Conservation (phyloP, 1,140 invertebrate genomes). For the Thaumatotibia leucotreta region DNA sequence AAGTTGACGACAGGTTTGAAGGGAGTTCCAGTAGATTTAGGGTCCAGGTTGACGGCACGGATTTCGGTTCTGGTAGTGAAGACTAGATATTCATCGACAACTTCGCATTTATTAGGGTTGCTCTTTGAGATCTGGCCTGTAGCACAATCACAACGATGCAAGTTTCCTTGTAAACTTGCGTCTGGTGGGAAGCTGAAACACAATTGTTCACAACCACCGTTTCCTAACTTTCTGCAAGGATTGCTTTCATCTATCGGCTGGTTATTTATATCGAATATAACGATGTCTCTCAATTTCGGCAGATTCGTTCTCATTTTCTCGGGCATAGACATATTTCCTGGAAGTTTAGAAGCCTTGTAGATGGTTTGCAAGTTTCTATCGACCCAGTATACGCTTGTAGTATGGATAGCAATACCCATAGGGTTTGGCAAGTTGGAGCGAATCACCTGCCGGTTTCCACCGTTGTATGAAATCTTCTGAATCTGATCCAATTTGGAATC, state of each 20-base stretch:
- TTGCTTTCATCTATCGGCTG: constrained; percentile 89
- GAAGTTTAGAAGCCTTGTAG: constrained; percentile 89
- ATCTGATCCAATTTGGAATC: constrained; percentile 96
- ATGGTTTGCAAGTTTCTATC: constrained; percentile 94
- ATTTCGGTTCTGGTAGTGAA: constrained; percentile 96
- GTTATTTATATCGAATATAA: constrained; percentile 91
- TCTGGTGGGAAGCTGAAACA: constrained; percentile 94
- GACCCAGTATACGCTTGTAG: constrained; percentile 94
- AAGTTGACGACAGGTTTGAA: constrained; percentile 93
- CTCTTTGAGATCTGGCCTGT: constrained; percentile 83
- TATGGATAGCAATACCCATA: constrained; percentile 93
- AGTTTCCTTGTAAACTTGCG: constrained; percentile 53
- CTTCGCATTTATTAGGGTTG: constrained; percentile 85
- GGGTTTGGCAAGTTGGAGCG: constrained; percentile 94
- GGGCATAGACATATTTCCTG: constrained; percentile 82
- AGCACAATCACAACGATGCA: constrained; percentile 93
- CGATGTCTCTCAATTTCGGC: constrained; percentile 90
- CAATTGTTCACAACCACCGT: constrained; percentile 93
- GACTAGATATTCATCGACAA: constrained; percentile 91
- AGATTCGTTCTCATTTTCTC: constrained; percentile 88
- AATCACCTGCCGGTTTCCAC: constrained; percentile 89
- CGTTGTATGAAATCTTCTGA: constrained; percentile 90
- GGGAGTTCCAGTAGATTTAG: constrained; percentile 86
- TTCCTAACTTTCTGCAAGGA: constrained; percentile 85
- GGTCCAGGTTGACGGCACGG: constrained; percentile 89